These are phyloP conservation scores for Moxostoma hubbsi DNA, from an alignment of 2,797 vertebrate species.

Conservation along the genomic window DNA sequence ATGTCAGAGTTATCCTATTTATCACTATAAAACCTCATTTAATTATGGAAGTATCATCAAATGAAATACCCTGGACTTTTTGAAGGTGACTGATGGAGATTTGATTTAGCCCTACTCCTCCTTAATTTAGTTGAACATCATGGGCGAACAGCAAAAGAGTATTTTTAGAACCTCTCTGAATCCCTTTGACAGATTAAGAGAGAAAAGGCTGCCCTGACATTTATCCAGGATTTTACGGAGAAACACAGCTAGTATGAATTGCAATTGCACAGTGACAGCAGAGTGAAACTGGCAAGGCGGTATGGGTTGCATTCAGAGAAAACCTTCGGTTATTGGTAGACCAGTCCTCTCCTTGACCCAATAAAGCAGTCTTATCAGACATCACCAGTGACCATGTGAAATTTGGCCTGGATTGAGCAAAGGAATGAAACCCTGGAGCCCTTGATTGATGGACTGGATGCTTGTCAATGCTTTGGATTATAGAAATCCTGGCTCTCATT, in stretches of 20 bases:
- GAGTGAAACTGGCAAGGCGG: conserved; percentile 12
- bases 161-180: conserved; percentile 41
- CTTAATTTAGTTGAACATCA: conserved; percentile 50
- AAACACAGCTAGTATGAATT: conserved; percentile 11
- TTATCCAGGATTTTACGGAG: conserved; percentile 3
- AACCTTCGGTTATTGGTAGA: background rate
- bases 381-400: conserved; percentile 44
- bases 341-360: conserved; percentile 68
- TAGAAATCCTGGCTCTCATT: conserved; percentile 68
- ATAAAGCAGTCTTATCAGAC: conserved; percentile 53
- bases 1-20: conserved; percentile 37
- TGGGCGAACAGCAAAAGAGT: background rate
- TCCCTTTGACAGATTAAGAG: conserved; percentile 31
- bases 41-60: conserved; percentile 59
- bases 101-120: conserved; percentile 29
- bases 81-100: conserved; percentile 42
- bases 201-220: conserved; percentile 18
- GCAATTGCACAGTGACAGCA: background rate
- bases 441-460: conserved; percentile 78
- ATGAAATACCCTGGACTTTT: conserved; percentile 51
- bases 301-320: conserved; percentile 13
- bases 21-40: conserved; percentile 41
- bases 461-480: conserved; percentile 77
- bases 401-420: conserved; percentile 59
- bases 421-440: conserved; percentile 69